phyloP scores from a whole-genome alignment of 2,797 vertebrate species.

The Sorex maritimensis region DNA sequence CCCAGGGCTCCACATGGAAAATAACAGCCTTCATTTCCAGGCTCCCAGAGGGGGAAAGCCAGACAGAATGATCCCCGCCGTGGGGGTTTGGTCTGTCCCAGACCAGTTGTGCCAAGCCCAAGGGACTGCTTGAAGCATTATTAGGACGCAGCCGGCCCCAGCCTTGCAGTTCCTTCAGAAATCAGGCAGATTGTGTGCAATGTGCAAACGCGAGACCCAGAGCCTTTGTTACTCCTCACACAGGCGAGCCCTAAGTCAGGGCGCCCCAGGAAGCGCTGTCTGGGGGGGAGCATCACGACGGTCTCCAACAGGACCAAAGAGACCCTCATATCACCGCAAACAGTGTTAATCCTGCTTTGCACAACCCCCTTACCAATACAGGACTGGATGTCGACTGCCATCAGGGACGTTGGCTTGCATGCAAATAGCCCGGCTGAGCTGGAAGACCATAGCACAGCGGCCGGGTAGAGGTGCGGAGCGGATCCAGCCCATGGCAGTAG shows the following conservation, averaged over 20 bases:
- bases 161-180: neutral
- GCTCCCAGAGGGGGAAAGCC: neutral
- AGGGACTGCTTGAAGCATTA: neutral
- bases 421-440: neutral
- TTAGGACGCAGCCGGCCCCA: neutral
- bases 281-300: neutral
- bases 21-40: constrained; percentile 61
- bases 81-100: neutral
- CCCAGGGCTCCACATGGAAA: constrained; percentile 57
- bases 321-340: neutral
- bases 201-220: neutral
- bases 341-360: neutral
- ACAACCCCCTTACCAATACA: neutral
- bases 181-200: neutral
- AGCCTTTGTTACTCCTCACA: neutral
- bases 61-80: neutral
- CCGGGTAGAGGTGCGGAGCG: neutral
- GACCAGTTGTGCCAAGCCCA: neutral
- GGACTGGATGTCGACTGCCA: constrained; percentile 19
- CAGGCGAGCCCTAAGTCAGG: neutral
- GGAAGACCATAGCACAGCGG: neutral
- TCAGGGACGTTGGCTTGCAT: neutral
- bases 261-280: neutral
- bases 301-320: neutral
- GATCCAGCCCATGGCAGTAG: neutral